Percentiles rank a stretch among this genome's conserved stretches.
These are phyloP conservation scores for Druon quercuslanigerum DNA, from an alignment of 1,140 invertebrate genomes.

Conservation along the genomic window DNA sequence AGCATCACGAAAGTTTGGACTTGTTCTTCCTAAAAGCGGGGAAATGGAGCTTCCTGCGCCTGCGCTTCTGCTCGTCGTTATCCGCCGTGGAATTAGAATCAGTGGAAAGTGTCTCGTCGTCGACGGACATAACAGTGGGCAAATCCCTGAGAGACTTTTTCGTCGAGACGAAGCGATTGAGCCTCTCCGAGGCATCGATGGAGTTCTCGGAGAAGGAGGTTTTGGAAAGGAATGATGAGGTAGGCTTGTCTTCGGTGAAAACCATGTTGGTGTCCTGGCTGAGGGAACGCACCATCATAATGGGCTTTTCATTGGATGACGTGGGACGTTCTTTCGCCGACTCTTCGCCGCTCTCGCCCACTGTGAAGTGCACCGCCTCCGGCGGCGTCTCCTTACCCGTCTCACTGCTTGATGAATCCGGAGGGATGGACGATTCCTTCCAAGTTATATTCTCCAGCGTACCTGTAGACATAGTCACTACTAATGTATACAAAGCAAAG, in stretches of 20 bases:
- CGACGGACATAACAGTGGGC: slow-evolving; percentile 64
- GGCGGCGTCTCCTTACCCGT: slow-evolving; percentile 71
- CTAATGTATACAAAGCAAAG: slow-evolving; percentile 48
- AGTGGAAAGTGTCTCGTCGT: slow-evolving; percentile 75
- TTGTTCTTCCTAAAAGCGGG: slow-evolving; percentile 71
- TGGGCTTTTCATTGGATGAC: slow-evolving; percentile 42
- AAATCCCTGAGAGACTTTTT: slow-evolving; percentile 62
- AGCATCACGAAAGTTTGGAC: slow-evolving; percentile 71
- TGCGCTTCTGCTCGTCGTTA: slow-evolving; percentile 71
- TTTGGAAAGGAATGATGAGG: slow-evolving; percentile 66
- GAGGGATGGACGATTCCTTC: slow-evolving; percentile 72
- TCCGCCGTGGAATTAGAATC: slow-evolving; percentile 76
- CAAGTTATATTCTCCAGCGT: slow-evolving; percentile 63
- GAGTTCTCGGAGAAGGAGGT: slow-evolving; percentile 75
- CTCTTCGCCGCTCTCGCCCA: slow-evolving; percentile 57
- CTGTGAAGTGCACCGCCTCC: slow-evolving; percentile 67
- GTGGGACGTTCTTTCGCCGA: slow-evolving; percentile 38
- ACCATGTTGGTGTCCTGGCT: slow-evolving; percentile 71
- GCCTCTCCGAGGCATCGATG: slow-evolving; percentile 39
- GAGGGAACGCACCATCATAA: slow-evolving; percentile 62
- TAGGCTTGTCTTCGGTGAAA: slow-evolving; percentile 54
- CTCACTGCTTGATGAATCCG: slow-evolving; percentile 73
- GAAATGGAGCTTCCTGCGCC: slow-evolving; percentile 72
- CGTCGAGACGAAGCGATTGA: slow-evolving; percentile 33
- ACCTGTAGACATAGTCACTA: slow-evolving; percentile 66